A percentile compares a stretch with the other conserved stretches of the same genome.
These are phyloP conservation scores for Odobenus rosmarus DNA, from an alignment of 2,113 vertebrate genomes.

Conservation along the genomic window DNA sequence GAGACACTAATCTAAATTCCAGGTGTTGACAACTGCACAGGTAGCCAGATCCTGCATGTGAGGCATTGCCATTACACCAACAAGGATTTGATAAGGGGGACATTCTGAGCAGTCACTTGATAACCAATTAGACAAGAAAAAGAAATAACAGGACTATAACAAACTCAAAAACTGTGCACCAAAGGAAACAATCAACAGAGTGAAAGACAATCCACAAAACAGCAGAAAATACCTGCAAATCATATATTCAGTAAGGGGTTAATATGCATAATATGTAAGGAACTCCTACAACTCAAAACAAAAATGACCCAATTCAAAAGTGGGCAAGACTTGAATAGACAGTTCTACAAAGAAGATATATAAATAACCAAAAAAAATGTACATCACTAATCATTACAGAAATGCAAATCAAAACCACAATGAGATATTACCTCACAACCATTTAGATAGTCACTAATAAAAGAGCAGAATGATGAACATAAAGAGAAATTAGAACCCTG, in stretches of 20 bases:
- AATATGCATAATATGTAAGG: background rate
- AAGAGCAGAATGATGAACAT: background rate
- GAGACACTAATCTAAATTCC: background rate
- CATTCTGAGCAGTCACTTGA: background rate
- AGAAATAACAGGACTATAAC: background rate
- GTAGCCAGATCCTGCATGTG: background rate
- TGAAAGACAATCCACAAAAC: background rate
- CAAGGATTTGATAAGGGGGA: background rate
- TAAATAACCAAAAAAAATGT: background rate
- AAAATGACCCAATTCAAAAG: background rate
- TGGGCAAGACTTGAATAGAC: background rate
- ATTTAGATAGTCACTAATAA: background rate
- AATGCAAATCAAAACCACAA: constrained; percentile 18
- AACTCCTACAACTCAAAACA: background rate
- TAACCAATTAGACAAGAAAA: background rate
- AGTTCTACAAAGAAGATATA: background rate
- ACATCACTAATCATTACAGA: background rate
- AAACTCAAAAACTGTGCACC: background rate
- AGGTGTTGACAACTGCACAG: background rate
- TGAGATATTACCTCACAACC: background rate
- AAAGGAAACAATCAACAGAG: background rate
- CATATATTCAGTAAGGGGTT: background rate
- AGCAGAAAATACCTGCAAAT: background rate
- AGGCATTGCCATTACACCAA: background rate
- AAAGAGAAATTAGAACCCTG: background rate